phyloP scores from a whole-genome alignment of 2,113 vertebrate genomes.

The Oryctolagus cuniculus region DNA sequence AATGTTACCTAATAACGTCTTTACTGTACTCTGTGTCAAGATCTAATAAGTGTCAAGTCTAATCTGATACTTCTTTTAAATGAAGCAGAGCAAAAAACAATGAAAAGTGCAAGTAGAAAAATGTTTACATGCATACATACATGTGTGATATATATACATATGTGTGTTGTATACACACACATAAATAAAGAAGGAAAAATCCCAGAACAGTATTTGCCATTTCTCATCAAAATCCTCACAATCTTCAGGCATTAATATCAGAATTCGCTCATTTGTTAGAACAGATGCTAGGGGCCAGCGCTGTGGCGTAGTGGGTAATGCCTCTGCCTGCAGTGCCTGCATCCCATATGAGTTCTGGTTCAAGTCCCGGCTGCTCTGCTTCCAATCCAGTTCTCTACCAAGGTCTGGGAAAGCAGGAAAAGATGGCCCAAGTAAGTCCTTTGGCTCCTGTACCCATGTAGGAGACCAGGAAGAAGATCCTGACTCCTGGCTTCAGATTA shows the following conservation, averaged over 20 bases:
- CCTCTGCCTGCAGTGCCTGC: no score
- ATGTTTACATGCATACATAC: background rate
- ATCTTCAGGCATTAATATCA: conserved; percentile 30
- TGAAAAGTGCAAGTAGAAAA: conserved; percentile 2
- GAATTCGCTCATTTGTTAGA: conserved; percentile 8
- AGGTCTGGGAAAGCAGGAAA: no score
- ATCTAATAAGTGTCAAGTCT: conserved; percentile 57
- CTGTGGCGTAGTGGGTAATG: no score
- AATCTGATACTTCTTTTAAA: conserved; percentile 56
- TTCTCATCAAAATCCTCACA: conserved; percentile 60
- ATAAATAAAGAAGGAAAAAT: conserved; percentile 47
- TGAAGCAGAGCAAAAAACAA: conserved; percentile 21
- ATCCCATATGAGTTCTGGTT: no score
- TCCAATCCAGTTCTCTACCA: no score
- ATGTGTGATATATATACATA: no score
- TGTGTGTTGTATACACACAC: no score
- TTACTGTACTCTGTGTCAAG: conserved; percentile 63
- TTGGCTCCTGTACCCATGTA: no score
- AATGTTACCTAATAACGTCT: conserved; percentile 67
- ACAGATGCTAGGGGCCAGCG: background rate
- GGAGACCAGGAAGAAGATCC: no score
- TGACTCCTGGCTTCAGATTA: no score
- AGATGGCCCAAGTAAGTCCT: no score
- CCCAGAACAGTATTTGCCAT: background rate
- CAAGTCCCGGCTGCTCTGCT: no score